Base-by-base conservation (phyloP, 2,888 invertebrate genomes). In the Coremacera marginata region DNA sequence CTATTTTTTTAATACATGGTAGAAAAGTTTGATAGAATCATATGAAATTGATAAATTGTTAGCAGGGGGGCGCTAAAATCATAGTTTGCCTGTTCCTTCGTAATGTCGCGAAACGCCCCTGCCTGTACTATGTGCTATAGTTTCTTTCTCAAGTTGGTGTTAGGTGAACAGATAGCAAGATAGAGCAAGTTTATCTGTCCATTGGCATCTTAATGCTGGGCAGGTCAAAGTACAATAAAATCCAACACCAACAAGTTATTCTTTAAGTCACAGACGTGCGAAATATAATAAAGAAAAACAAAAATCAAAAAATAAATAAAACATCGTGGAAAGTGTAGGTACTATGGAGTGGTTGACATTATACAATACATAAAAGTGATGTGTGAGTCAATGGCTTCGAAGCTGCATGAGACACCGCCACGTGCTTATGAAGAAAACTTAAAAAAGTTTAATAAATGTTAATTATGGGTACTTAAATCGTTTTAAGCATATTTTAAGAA, bases 321-420 rank as follows among this genome's bases (percentile, higher is more conserved):
- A 19, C 16, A 14, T 60, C 14, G 14, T 25, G 14, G 14, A 25
- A 11, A 27, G n/a, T 60, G 60, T 14, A 4, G 60, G 19, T 16
- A 55, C n/a, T n/a, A n/a, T n/a, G n/a, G 22, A 55, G 14, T 22
- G 22, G 60, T 60, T 60, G 22, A 27, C 19, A 22, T 60, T 60
- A 19, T 25, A 60, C 60, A 60, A 60, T 60, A 60, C 22, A 60
- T 60, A 25, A 60, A 60, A 22, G 27, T 60, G 9, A 2, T 25
- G 25, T 14, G 19, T 60, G 60, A 60, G 60, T 60, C 60, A 60
- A 27, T 60, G 60, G 60, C 60, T 27, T 60, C 60, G 27, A 27
- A 22, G 55, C 19, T 11, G 60, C 60, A 16, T 60, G 25, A 60
- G 60, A 60, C 22, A 27, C 14, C 4, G 60, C 60, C 60, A 60